These are phyloP conservation scores for Nanorana parkeri DNA, from an alignment of 2,113 vertebrate species.

Conservation along the genomic window DNA sequence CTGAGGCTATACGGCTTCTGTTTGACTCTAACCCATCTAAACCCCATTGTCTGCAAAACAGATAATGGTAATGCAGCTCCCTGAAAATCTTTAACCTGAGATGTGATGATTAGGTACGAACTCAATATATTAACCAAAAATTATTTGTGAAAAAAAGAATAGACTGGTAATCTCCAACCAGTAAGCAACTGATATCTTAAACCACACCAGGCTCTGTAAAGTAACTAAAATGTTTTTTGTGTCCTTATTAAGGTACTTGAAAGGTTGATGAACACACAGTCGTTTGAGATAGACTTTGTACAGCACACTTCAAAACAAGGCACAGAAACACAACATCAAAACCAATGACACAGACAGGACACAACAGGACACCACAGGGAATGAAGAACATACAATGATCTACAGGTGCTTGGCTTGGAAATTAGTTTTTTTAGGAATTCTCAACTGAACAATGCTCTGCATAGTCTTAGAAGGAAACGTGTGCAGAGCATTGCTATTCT, in stretches of 20 bases:
- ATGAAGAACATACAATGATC: constrained; percentile 23
- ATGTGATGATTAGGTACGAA: constrained; percentile 2
- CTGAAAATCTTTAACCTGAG: constrained; percentile 47
- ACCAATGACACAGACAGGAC: constrained; percentile 28
- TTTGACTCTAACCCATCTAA: not conserved
- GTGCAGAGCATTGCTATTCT: not conserved
- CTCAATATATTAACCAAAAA: constrained; percentile 1
- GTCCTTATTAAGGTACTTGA: not conserved
- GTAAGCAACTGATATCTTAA: not conserved
- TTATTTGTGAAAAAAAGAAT: not conserved
- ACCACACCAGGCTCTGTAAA: not conserved
- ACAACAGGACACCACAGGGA: constrained; percentile 31
- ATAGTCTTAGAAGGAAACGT: not conserved
- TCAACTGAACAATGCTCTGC: not conserved
- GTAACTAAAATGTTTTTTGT: not conserved
- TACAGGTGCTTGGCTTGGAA: constrained; percentile 12
- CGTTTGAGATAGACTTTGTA: constrained; percentile 10
- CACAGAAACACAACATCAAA: constrained; percentile 46
- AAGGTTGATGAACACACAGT: not conserved
- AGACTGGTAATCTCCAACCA: not conserved
- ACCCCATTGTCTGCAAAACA: not conserved
- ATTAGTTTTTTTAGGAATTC: not conserved
- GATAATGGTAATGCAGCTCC: constrained; percentile 9
- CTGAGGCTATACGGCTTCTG: not conserved
- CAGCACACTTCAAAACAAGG: constrained; percentile 53